Evolutionary conservation across 2,113 vertebrate genomes (phyloP).

Genomic region (Amphiprion percula): DNA sequence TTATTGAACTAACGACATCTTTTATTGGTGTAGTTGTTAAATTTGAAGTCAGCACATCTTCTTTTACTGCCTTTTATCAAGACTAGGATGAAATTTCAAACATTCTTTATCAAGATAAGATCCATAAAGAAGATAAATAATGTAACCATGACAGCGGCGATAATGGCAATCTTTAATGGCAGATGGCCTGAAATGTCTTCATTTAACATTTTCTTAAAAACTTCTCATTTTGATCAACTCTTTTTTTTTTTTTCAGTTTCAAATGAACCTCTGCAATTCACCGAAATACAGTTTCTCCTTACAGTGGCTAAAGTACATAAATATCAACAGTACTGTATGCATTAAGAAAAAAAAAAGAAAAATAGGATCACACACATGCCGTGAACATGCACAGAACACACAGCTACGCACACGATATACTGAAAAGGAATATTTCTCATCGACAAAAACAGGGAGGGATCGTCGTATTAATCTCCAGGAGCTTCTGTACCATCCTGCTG

Average conservation of each 20-base stretch:
- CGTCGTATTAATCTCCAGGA: conserved; percentile 40
- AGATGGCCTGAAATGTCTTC: conserved; percentile 77
- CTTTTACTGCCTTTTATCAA: background rate
- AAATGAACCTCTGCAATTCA: conserved; percentile 77
- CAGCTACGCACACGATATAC: conserved; percentile 61
- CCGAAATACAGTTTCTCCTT: conserved; percentile 79
- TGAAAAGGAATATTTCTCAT: conserved; percentile 35
- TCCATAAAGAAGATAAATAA: conserved; percentile 10
- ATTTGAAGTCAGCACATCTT: too few species aligned
- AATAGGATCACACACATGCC: conserved; percentile 67
- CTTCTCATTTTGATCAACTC: conserved; percentile 66
- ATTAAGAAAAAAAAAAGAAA: conserved; percentile 55
- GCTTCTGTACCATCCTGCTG: conserved; percentile 62
- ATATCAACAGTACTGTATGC: conserved; percentile 80
- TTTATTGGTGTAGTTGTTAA: too few species aligned
- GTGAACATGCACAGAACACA: conserved; percentile 80
- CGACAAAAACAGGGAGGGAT: conserved; percentile 32
- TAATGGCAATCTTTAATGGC: conserved; percentile 81
- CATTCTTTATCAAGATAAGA: background rate
- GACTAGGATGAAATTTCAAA: background rate
- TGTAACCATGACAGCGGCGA: conserved; percentile 45
- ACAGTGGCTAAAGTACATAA: conserved; percentile 79
- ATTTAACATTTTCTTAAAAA: conserved; percentile 81
- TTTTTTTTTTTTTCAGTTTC: conserved; percentile 59
- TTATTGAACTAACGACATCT: too few species aligned